A percentile compares a stretch with the other conserved stretches of the same genome.
These are phyloP conservation scores for Neopipo cinnamomea DNA, from an alignment of 2,113 vertebrate species.

Conservation along the genomic window DNA sequence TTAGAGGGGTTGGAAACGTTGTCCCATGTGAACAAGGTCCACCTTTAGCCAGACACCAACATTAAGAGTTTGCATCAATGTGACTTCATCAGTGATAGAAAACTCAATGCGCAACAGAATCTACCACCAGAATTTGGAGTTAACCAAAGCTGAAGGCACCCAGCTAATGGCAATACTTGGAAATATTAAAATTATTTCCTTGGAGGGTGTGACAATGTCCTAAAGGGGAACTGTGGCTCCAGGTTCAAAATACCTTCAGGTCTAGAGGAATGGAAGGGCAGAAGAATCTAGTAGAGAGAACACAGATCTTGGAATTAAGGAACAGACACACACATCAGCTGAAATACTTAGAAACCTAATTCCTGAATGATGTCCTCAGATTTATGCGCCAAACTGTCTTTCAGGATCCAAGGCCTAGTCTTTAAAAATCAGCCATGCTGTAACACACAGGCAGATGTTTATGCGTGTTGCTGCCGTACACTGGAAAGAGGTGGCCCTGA, in stretches of 20 bases:
- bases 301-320: not conserved
- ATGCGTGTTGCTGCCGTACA: not conserved
- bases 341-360: not conserved
- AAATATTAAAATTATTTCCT: not conserved
- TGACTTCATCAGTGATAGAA: not conserved
- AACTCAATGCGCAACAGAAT: not conserved
- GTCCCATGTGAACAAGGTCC: accelerated
- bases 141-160: not conserved
- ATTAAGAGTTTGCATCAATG: not conserved
- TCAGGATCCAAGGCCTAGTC: not conserved
- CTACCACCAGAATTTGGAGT: not conserved
- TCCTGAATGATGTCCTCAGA: not conserved
- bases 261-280: not conserved
- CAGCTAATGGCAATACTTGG: not conserved
- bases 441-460: not conserved
- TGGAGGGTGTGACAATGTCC: not conserved
- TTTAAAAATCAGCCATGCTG: not conserved
- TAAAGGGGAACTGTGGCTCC: not conserved
- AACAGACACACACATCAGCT: not conserved
- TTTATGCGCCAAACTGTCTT: not conserved
- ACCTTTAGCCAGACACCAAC: not conserved
- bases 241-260: not conserved
- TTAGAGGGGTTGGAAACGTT: not conserved
- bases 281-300: not conserved
- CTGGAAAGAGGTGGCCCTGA: not conserved